Conservation (phyloP, 2,113 vertebrate genomes). For the Coptodon rendalli region DNA sequence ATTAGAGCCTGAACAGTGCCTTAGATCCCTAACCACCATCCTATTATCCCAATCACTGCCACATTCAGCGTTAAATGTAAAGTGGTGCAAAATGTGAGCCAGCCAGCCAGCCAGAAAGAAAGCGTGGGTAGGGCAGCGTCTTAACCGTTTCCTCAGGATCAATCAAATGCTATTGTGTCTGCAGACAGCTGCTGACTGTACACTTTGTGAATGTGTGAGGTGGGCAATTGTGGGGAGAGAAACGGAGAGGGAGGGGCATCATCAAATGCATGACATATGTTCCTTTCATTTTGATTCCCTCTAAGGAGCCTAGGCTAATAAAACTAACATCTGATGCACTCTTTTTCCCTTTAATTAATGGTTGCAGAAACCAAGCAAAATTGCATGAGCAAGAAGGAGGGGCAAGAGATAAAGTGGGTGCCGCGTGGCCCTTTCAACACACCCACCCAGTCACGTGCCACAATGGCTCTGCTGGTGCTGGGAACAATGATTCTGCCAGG, state of each 20-base stretch:
- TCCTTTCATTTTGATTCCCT: conserved; percentile 72
- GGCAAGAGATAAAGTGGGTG: background rate
- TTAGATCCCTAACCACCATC: conserved; percentile 29
- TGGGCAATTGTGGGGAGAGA: conserved; percentile 56
- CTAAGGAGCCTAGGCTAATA: conserved; percentile 68
- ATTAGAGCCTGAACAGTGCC: conserved; percentile 11
- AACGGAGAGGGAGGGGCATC: conserved; percentile 19
- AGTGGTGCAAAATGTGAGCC: conserved; percentile 38
- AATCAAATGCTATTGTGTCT: conserved; percentile 62
- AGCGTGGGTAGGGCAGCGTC: conserved; percentile 36
- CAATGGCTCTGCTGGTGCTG: conserved; percentile 21
- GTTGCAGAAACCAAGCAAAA: conserved; percentile 54
- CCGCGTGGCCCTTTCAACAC: conserved; percentile 9
- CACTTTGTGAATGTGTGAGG: conserved; percentile 62
- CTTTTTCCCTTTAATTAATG: conserved; percentile 69
- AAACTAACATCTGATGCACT: conserved; percentile 74
- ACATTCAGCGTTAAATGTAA: conserved; percentile 49
- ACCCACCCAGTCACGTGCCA: conserved; percentile 35
- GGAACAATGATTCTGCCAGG: conserved; percentile 55
- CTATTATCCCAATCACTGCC: conserved; percentile 45
- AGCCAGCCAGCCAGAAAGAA: conserved; percentile 35
- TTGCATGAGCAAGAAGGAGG: conserved; percentile 39
- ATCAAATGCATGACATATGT: conserved; percentile 73
- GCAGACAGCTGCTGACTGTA: conserved; percentile 66
- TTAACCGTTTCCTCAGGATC: conserved; percentile 59